Conservation (phyloP, 1,140 invertebrate species). For the Sesamia nonagrioides region DNA sequence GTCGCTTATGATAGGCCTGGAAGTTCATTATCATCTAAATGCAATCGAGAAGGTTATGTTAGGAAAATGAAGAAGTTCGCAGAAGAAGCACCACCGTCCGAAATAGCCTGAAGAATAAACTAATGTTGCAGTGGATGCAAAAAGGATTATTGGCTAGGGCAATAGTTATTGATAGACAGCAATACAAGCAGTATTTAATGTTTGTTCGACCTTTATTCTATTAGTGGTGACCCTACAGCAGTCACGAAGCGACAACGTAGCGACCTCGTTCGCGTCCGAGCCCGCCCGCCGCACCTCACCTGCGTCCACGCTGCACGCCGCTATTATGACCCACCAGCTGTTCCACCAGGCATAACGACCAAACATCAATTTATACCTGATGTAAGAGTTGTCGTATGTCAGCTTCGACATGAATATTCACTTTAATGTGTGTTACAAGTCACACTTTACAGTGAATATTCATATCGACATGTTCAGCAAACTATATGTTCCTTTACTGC, state of each 20-base stretch:
- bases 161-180: too few relatives aligned
- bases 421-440: background rate
- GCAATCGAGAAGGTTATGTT: too few relatives aligned
- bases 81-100: too few relatives aligned
- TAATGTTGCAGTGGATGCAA: too few relatives aligned
- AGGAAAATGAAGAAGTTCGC: too few relatives aligned
- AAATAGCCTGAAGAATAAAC: too few relatives aligned
- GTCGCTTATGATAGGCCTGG: too few relatives aligned
- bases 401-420: background rate
- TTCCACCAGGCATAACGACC: slow-evolving; percentile 10
- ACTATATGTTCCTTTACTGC: background rate
- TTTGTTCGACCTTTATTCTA: background rate
- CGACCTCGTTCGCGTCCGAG: slow-evolving; percentile 42
- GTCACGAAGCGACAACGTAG: slow-evolving; percentile 50
- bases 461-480: too few relatives aligned
- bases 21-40: too few relatives aligned
- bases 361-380: slow-evolving; percentile 5
- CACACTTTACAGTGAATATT: background rate
- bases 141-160: too few relatives aligned
- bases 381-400: slow-evolving; percentile 1
- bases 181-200: too few relatives aligned
- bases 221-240: slow-evolving; percentile 47
- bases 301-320: background rate
- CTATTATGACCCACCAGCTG: slow-evolving; percentile 18
- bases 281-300: slow-evolving; percentile 7